Evolutionary conservation across 2,113 vertebrate genomes (phyloP).

Genomic region (Echinops telfairi): DNA sequence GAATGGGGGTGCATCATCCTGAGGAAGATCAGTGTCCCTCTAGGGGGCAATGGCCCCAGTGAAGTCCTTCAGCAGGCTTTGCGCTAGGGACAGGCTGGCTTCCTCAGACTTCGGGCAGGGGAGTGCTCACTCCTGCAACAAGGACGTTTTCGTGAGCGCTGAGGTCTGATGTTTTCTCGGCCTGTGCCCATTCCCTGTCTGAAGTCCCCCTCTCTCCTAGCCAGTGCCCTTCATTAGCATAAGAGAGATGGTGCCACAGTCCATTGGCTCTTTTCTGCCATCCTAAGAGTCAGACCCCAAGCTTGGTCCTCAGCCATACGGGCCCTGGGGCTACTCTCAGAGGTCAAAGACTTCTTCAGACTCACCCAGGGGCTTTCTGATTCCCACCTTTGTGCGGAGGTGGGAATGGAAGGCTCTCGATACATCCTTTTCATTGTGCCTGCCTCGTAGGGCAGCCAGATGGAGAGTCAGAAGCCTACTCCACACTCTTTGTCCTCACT

Average conservation of each 20-base stretch:
- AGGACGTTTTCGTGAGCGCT: neutral
- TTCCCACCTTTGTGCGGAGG: neutral
- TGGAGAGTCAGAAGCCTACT: neutral
- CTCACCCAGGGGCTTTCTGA: neutral
- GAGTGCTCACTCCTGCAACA: neutral
- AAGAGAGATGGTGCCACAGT: neutral
- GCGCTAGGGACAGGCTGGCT: neutral
- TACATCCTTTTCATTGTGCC: neutral
- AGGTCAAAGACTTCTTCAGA: neutral
- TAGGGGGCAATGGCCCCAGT: neutral
- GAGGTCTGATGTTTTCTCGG: neutral
- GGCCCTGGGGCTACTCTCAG: neutral
- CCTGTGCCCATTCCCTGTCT: neutral
- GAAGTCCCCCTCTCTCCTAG: neutral
- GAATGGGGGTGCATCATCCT: neutral
- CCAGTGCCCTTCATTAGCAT: neutral
- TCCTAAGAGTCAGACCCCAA: neutral
- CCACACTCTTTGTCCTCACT: neutral
- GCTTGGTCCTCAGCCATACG: neutral
- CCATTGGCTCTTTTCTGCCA: neutral
- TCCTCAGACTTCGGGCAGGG: neutral
- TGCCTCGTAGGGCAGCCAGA: neutral
- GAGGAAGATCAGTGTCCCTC: neutral
- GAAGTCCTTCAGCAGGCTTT: neutral
- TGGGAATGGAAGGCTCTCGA: neutral